Conservation (phyloP, 2,888 invertebrate species). For the Stenurella melanura region DNA sequence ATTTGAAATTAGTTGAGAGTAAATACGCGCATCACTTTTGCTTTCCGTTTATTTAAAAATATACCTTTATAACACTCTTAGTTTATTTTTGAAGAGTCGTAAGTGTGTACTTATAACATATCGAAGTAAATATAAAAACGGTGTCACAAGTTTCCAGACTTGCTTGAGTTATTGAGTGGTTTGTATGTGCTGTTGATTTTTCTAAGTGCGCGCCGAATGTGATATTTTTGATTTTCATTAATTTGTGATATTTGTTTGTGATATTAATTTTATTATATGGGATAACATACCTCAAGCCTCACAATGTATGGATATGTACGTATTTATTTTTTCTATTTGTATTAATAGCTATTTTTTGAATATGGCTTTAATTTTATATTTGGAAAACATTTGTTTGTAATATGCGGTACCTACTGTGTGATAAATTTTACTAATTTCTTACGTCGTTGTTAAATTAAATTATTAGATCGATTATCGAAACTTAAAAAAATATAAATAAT, state of each 20-base stretch:
- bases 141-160: conserved; percentile 32
- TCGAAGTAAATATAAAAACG: conserved; percentile 29
- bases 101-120: conserved; percentile 1
- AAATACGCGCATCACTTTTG: conserved; percentile 35
- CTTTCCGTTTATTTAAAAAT: conserved; percentile 39
- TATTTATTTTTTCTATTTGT: conserved; percentile 43
- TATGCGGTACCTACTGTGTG: too few relatives aligned
- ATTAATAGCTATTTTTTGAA: too few relatives aligned
- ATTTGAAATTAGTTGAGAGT: conserved; percentile 22
- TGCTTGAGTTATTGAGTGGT: conserved; percentile 14
- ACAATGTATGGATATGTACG: conserved; percentile 62
- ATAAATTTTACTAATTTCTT: too few relatives aligned
- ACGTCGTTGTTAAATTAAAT: too few relatives aligned
- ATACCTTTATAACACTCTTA: conserved; percentile 29
- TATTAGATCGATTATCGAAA: too few relatives aligned
- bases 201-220: conserved; percentile 15
- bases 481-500: too few relatives aligned
- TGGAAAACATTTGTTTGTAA: too few relatives aligned
- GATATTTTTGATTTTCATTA: conserved; percentile 34
- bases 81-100: conserved; percentile 40
- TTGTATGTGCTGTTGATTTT: conserved; percentile 20
- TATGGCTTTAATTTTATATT: too few relatives aligned
- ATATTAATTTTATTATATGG: conserved; percentile 42
- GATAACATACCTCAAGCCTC: conserved; percentile 21
- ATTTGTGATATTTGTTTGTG: conserved; percentile 41